phyloP scores from a whole-genome alignment of 2,113 vertebrate species.

The Litocranius walleri region DNA sequence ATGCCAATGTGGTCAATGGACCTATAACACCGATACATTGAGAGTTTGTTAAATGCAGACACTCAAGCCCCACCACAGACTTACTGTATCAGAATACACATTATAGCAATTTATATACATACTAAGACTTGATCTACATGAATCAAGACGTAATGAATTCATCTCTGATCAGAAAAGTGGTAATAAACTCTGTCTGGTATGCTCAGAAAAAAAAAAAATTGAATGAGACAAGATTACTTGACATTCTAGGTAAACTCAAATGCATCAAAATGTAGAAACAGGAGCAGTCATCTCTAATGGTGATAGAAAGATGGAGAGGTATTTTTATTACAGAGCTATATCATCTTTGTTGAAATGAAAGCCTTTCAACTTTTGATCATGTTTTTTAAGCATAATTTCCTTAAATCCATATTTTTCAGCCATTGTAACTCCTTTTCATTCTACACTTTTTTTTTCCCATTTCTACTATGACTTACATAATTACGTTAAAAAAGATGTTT shows the following conservation, averaged over 20 bases:
- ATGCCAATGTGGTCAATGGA: not conserved
- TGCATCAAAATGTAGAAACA: not conserved
- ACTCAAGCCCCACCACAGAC: not conserved
- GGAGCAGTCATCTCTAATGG: not conserved
- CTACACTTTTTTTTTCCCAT: not conserved
- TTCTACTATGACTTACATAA: not conserved
- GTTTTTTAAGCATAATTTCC: not conserved
- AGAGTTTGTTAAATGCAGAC: not conserved
- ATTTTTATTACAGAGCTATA: not conserved
- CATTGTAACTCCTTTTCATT: not conserved
- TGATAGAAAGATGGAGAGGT: not conserved
- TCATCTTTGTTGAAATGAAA: not conserved
- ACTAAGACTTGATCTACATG: not conserved
- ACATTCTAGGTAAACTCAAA: not conserved
- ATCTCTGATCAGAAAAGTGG: not conserved
- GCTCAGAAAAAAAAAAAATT: not conserved
- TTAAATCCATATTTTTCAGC: not conserved
- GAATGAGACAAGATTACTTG: not conserved
- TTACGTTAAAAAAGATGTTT: not conserved
- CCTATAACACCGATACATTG: accelerated
- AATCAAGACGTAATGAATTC: not conserved
- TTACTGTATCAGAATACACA: not conserved
- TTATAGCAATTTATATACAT: not conserved
- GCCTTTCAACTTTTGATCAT: not conserved
- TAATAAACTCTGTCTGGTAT: not conserved